Evolutionary conservation across 2,797 vertebrate species (phyloP), one percentile per base, ranked within the genome.

Genomic region (Schizopygopsis pylzovi): DNA sequence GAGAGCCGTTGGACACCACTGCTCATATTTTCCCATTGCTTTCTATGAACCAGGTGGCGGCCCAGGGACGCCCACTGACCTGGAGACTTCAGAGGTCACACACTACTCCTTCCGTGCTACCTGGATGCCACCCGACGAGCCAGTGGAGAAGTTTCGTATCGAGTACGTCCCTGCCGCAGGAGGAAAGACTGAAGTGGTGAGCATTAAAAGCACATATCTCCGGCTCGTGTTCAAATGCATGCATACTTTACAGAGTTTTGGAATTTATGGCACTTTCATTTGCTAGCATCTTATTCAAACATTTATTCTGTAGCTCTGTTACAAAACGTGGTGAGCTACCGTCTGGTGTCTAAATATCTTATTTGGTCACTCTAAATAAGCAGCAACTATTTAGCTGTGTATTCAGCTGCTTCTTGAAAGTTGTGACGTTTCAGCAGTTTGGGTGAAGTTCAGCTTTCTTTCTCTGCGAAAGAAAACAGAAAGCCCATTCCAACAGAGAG

Each of bases 11-110:
- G 28, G 61, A 84, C 89, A 1, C 79, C 90, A 77, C 41, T 2
- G 52, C 43, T 91, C 81, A 7, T 49, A 88, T 92, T 87, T 49
- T n/a, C 13, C 54, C 77, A 33, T 65, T 76, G 65, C 6, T 79
- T 81, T 85, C 33, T 65, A 22, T 76, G 33, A 73, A 84, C 37
- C 88, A 94, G 93, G n/a, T 3, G 93, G 87, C 41, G 94, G 93
- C 84, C 88, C 95, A 81, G 94, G 95, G 82, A 88, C 96, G 1
- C 96, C 98, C 77, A 95, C 94, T 52, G 93, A 97, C 91, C 92
- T 99, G 90, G 94, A 95, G 91, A 98, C 96, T 81, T 99, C 97
- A 0, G 98, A 99, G 89, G 95, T 96, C 71, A 98, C 97, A 15
- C 94, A 97, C 72, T 92, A 90, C 85, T 98, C 97, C 79, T 98